Percentiles rank a stretch among this genome's conserved stretches.
phyloP scores from a whole-genome alignment of 2,888 invertebrate genomes.

The Stenodema calcarata region DNA sequence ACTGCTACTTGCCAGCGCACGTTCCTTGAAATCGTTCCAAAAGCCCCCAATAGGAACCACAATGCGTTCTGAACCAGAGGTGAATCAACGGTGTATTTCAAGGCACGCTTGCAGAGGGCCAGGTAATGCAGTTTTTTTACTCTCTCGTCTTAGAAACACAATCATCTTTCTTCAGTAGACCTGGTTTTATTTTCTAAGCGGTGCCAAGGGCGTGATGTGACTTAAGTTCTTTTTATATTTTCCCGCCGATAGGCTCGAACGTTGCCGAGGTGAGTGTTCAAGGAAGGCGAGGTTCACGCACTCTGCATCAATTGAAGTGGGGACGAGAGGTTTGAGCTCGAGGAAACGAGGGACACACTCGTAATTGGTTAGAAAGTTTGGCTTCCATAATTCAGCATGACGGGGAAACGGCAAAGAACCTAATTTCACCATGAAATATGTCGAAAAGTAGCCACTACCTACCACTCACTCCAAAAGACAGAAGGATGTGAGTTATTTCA shows the following conservation, averaged over 20 bases:
- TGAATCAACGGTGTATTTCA: background rate
- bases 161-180: slow-evolving; percentile 1
- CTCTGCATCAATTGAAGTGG: no score
- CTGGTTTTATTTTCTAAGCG: background rate
- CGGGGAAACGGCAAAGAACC: no score
- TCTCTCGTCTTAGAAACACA: background rate
- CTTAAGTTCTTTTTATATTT: background rate
- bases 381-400: no score
- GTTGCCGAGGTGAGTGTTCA: no score
- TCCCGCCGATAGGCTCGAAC: background rate
- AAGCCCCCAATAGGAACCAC: background rate
- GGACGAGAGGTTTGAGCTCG: no score
- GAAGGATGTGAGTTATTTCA: no score
- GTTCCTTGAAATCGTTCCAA: background rate
- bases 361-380: no score
- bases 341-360: no score
- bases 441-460: no score
- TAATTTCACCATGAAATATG: no score
- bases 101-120: background rate
- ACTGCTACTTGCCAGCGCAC: background rate
- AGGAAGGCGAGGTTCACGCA: no score
- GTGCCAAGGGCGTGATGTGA: slow-evolving; percentile 6
- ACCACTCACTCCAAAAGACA: no score
- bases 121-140: background rate
- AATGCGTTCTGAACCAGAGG: background rate